Percentiles rank a stretch among this genome's conserved stretches.
Evolutionary conservation across 2,113 vertebrate species (phyloP).

Genomic region (Sterna hirundo): DNA sequence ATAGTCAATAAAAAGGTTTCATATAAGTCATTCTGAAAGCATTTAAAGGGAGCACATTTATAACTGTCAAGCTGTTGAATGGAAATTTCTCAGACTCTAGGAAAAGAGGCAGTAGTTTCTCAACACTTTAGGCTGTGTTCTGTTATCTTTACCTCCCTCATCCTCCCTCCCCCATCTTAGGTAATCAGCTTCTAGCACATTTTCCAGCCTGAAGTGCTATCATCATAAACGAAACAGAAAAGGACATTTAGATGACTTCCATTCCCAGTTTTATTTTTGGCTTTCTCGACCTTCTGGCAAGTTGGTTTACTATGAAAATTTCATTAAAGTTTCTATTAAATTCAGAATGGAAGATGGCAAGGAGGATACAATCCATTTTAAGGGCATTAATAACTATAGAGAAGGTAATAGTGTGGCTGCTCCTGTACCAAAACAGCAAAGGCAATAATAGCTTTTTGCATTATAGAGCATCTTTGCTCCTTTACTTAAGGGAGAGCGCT

Average conservation of each 20-base stretch:
- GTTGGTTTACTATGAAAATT: constrained; percentile 54
- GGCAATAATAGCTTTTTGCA: not conserved
- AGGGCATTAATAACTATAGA: not conserved
- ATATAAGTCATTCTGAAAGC: not conserved
- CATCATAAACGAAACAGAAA: constrained; percentile 7
- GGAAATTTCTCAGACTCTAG: not conserved
- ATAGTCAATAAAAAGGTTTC: not conserved
- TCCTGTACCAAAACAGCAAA: constrained; percentile 6
- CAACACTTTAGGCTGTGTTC: not conserved
- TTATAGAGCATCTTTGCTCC: not conserved
- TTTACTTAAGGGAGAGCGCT: not conserved
- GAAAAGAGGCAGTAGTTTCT: not conserved
- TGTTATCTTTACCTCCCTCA: not conserved
- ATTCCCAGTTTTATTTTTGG: not conserved
- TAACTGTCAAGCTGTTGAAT: not conserved
- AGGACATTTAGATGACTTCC: not conserved
- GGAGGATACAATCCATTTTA: constrained; percentile 12
- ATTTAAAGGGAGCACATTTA: not conserved
- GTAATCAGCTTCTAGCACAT: not conserved
- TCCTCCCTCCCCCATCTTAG: not conserved
- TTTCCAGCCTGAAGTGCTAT: not conserved
- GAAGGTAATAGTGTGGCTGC: not conserved
- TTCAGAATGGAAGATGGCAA: constrained; percentile 17
- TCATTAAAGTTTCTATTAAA: constrained; percentile 57
- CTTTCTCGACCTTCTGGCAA: constrained; percentile 12